phyloP scores from a whole-genome alignment of 2,113 vertebrate genomes.

The Corythornis cristatus region DNA sequence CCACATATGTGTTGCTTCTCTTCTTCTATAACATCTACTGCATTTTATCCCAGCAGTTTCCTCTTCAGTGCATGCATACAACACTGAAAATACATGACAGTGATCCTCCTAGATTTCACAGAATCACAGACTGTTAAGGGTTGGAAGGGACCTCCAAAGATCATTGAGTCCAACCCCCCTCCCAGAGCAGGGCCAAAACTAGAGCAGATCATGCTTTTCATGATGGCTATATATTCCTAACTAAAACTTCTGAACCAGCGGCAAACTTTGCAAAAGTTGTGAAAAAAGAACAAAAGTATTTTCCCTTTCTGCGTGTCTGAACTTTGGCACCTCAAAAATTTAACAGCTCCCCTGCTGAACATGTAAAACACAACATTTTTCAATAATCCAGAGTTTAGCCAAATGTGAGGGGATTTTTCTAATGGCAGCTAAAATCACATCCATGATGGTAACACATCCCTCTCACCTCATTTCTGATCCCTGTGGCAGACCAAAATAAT shows the following conservation, averaged over 20 bases:
- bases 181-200: too few relatives aligned
- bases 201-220: neutral
- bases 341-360: neutral
- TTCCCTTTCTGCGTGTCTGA: neutral
- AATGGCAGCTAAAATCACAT: neutral
- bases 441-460: neutral
- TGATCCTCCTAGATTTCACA: neutral
- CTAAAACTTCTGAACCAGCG: neutral
- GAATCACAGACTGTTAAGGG: too few relatives aligned
- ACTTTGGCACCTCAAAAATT: neutral
- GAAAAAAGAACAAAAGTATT: neutral
- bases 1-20: neutral
- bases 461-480: slow-evolving; percentile 3
- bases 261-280: neutral
- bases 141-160: too few relatives aligned
- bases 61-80: neutral
- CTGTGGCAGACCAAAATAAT: neutral
- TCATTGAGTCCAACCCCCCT: too few relatives aligned
- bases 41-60: neutral
- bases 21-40: neutral
- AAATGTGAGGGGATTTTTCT: neutral
- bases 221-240: neutral
- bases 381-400: neutral
- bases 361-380: neutral
- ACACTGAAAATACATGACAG: neutral